Conservation (phyloP, 2,113 vertebrate genomes). For the Gopherus evgoodei region DNA sequence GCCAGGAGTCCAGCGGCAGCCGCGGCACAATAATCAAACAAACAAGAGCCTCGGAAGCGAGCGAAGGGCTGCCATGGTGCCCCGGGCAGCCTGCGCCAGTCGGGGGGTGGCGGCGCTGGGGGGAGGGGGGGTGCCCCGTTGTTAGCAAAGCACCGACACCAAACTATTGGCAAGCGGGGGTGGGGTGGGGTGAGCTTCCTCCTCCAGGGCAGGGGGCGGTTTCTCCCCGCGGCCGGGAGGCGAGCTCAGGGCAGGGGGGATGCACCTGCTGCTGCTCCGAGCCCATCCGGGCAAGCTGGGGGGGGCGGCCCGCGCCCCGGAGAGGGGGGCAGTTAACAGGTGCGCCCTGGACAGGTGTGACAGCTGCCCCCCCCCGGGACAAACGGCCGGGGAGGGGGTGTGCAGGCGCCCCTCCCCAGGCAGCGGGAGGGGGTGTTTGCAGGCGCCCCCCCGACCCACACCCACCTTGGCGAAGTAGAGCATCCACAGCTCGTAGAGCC, state of each 20-base stretch:
- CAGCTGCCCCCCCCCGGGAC: background rate
- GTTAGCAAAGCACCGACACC: no score
- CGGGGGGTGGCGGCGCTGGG: no score
- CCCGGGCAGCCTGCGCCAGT: background rate
- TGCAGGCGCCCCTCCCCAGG: background rate
- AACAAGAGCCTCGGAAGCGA: background rate
- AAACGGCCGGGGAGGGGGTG: background rate
- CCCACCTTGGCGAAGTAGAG: constrained; percentile 93
- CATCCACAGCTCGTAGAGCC: constrained; percentile 93
- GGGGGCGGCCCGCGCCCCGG: no score
- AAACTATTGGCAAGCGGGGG: no score
- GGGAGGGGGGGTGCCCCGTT: no score
- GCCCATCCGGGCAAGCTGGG: background rate
- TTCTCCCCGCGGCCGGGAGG: background rate
- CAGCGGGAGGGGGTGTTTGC: background rate
- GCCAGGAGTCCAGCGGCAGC: no score
- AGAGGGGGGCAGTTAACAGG: background rate
- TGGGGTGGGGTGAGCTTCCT: background rate
- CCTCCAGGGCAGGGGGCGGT: background rate
- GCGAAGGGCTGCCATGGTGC: background rate
- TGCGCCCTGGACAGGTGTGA: background rate
- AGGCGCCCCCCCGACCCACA: constrained; percentile 34
- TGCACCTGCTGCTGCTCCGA: background rate
- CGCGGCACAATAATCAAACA: no score
- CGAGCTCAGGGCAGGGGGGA: background rate